phyloP scores from a whole-genome alignment of 1,140 invertebrate species.

The Idris sp. region DNA sequence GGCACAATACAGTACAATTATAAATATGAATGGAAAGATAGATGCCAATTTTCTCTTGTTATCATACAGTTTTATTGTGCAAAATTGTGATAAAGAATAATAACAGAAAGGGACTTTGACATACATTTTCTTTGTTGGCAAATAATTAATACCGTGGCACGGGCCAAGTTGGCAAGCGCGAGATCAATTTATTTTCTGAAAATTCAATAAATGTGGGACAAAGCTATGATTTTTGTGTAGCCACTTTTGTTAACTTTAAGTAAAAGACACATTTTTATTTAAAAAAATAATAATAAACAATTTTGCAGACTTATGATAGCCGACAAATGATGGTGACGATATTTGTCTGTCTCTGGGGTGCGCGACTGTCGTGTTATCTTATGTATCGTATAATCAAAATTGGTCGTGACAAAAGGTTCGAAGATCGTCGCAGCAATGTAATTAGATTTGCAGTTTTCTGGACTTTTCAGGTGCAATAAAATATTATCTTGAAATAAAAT shows the following conservation, averaged over 20 bases:
- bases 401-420: constrained; percentile 92
- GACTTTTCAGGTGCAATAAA: constrained; percentile 87
- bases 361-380: constrained; percentile 89
- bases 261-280: no score
- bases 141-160: constrained; percentile 18
- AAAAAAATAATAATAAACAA: no score
- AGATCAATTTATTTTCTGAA: constrained; percentile 16
- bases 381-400: constrained; percentile 93
- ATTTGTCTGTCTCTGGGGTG: constrained; percentile 91
- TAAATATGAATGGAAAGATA: no score
- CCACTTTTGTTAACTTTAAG: no score
- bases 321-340: constrained; percentile 92
- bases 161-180: constrained; percentile 41
- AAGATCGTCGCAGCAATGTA: constrained; percentile 91
- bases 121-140: constrained; percentile 1
- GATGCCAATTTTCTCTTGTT: no score
- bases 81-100: neutral
- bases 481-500: constrained; percentile 6
- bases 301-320: constrained; percentile 86
- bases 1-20: no score
- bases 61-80: no score
- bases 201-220: no score
- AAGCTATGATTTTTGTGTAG: no score
- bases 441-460: constrained; percentile 93
- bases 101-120: constrained; percentile 7